Conservation (phyloP, 1,140 invertebrate species). For the Drosophila seguyi region DNA sequence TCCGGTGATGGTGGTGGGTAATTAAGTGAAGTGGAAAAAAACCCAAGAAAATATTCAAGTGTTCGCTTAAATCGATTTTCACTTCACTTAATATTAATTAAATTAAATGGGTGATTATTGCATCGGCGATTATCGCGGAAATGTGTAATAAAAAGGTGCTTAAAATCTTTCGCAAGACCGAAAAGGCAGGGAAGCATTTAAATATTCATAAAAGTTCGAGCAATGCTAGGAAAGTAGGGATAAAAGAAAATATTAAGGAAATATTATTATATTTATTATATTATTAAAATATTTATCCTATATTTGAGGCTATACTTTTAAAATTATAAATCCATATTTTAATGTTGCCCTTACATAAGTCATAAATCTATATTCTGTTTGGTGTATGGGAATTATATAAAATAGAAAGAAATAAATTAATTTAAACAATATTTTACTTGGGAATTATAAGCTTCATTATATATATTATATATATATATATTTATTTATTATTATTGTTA, state of each 20-base stretch:
- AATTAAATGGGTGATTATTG: slow-evolving; percentile 7
- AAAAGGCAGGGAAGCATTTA: background rate
- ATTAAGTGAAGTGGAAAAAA: slow-evolving; percentile 16
- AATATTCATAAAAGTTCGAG: background rate
- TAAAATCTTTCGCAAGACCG: background rate
- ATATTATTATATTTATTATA: background rate
- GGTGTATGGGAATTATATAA: no score
- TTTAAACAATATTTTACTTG: no score
- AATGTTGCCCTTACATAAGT: no score
- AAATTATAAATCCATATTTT: no score
- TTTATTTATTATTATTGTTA: background rate
- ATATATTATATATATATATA: background rate
- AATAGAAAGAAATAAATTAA: no score
- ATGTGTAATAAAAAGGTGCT: background rate
- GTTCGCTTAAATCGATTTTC: slow-evolving; percentile 30
- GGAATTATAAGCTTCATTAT: background rate
- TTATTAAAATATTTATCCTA: no score
- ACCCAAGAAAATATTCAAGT: slow-evolving; percentile 30
- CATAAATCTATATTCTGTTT: no score
- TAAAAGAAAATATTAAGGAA: background rate
- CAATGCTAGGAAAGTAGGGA: background rate
- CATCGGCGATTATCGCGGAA: slow-evolving; percentile 4
- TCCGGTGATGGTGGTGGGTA: no score
- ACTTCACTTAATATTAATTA: slow-evolving; percentile 17
- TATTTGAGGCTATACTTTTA: background rate